Evolutionary conservation across 2,797 vertebrate species (phyloP).

Genomic region (Artibeus jamaicensis): DNA sequence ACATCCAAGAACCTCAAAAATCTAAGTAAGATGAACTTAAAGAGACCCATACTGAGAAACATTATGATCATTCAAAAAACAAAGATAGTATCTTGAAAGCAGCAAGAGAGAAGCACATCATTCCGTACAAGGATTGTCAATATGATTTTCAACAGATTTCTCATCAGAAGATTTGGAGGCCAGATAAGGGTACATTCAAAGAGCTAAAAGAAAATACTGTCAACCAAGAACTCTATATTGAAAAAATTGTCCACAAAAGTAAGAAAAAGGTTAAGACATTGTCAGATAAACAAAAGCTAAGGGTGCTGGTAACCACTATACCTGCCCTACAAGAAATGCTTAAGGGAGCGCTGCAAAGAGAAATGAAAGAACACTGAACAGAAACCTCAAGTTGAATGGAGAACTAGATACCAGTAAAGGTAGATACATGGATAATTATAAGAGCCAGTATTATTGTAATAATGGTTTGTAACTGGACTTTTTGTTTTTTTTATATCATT

Average conservation of each 20-base stretch:
- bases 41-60: background rate
- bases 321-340: background rate
- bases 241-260: background rate
- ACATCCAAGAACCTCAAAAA: background rate
- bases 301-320: background rate
- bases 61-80: background rate
- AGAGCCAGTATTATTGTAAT: background rate
- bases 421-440: background rate
- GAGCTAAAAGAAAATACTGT: background rate
- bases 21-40: background rate
- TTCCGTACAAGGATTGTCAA: background rate
- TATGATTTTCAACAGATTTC: background rate
- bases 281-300: background rate
- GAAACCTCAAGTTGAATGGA: background rate
- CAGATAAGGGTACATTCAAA: background rate
- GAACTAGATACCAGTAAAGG: background rate
- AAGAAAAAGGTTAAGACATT: background rate
- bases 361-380: background rate
- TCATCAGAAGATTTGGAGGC: background rate
- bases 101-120: background rate
- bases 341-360: background rate
- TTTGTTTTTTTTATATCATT: background rate
- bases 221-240: background rate
- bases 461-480: background rate
- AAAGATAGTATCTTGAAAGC: background rate